Evolutionary conservation across 2,797 vertebrate species (phyloP).

Genomic region (Microhierax caerulescens): DNA sequence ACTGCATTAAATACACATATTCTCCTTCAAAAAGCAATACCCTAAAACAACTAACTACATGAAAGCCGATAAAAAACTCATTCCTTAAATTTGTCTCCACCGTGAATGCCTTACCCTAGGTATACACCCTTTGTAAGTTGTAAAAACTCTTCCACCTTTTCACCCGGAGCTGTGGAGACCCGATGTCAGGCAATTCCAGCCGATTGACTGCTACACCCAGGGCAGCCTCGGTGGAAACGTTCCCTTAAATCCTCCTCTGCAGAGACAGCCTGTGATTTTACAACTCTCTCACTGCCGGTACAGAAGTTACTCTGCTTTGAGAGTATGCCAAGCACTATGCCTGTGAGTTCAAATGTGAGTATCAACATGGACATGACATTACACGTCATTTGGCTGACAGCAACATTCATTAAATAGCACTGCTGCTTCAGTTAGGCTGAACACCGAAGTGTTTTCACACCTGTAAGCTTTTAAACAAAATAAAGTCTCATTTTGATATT

Average conservation of each 20-base stretch:
- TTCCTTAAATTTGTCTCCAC: neutral
- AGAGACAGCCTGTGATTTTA: neutral
- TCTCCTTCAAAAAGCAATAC: neutral
- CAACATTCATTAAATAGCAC: neutral
- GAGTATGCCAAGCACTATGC: neutral
- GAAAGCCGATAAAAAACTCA: neutral
- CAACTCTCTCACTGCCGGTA: neutral
- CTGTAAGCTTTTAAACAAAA: constrained; percentile 27
- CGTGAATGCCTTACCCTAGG: neutral
- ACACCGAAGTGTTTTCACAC: constrained; percentile 18
- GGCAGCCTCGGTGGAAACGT: neutral
- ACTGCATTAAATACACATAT: neutral
- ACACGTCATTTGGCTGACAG: neutral
- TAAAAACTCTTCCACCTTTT: neutral
- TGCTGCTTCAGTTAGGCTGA: neutral
- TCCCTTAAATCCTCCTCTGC: neutral
- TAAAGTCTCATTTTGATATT: constrained; percentile 22
- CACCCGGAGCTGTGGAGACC: neutral
- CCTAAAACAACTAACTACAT: neutral
- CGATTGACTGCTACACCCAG: neutral
- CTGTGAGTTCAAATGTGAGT: neutral
- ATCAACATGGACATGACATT: neutral
- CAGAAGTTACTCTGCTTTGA: neutral
- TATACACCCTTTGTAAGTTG: neutral
- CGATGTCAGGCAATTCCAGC: rapidly evolving